These are phyloP conservation scores for Lochmaea capreae DNA, from an alignment of 2,888 invertebrate genomes.

Conservation along the genomic window DNA sequence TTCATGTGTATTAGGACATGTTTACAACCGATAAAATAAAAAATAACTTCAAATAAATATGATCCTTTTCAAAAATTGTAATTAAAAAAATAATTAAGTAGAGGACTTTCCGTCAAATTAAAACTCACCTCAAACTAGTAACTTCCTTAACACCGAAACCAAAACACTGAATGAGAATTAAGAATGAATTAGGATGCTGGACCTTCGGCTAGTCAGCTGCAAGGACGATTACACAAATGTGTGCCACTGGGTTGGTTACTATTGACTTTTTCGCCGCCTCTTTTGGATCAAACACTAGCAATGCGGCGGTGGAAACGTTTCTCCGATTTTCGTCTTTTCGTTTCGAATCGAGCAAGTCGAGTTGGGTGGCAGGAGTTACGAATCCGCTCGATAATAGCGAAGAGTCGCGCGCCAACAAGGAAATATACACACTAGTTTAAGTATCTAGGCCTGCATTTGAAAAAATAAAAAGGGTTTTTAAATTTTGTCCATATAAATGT, in stretches of 20 bases:
- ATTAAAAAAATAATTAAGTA: not conserved
- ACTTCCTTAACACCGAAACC: not conserved
- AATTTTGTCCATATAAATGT: not conserved
- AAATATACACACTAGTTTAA: not conserved
- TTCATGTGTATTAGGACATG: too few species aligned
- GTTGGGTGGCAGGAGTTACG: conserved; percentile 15
- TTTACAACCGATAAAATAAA: too few species aligned
- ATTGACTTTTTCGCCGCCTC: conserved; percentile 17
- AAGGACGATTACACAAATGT: conserved; percentile 16
- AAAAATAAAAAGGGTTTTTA: not conserved
- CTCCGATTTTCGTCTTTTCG: conserved; percentile 5
- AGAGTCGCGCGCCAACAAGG: conserved; percentile 17
- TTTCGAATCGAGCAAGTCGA: conserved; percentile 4
- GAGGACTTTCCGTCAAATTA: not conserved
- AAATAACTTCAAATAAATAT: not conserved
- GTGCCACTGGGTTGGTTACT: conserved; percentile 13
- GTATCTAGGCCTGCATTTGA: not conserved
- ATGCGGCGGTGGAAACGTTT: conserved; percentile 11
- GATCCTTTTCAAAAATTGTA: not conserved
- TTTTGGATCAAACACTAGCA: conserved; percentile 3
- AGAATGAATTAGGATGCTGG: conserved; percentile 7
- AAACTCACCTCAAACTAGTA: not conserved
- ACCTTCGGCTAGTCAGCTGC: conserved; percentile 3
- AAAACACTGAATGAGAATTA: not conserved
- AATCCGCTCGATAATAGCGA: conserved; percentile 14